Conservation (phyloP, 2,797 vertebrate species). For the Liasis olivaceus region DNA sequence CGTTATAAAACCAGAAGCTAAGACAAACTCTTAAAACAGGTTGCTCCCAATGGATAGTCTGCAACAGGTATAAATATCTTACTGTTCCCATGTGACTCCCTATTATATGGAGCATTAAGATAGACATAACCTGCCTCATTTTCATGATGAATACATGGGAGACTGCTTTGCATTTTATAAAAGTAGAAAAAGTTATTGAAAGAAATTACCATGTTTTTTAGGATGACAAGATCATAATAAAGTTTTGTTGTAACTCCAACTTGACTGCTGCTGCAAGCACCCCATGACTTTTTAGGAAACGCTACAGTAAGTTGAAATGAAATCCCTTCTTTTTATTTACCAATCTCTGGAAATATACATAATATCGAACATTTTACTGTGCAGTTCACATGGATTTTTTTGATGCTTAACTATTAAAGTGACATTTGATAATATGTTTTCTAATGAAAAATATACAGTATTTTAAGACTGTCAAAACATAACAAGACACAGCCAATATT, state of each 20-base stretch:
- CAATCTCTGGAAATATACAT: background rate
- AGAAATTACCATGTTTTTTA: conserved; percentile 16
- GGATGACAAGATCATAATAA: background rate
- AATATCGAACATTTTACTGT: background rate
- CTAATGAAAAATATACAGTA: background rate
- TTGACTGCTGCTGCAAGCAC: background rate
- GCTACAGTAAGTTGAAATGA: background rate
- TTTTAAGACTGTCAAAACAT: background rate
- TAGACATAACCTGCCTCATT: conserved; percentile 18
- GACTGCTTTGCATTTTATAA: background rate
- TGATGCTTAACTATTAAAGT: background rate
- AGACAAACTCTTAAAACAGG: conserved; percentile 14
- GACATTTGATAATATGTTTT: background rate
- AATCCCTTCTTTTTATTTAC: background rate
- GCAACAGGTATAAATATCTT: conserved; percentile 22
- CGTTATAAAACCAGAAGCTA: background rate
- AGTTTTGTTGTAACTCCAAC: too few species aligned
- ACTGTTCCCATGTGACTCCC: background rate
- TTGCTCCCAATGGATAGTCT: background rate
- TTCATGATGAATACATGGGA: conserved; percentile 7
- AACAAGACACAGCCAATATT: background rate
- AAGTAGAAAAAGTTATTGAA: background rate
- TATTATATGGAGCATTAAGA: conserved; percentile 43
- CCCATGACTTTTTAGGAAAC: background rate
- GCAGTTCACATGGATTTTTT: background rate